Conservation (phyloP, 1,140 invertebrate genomes). For the Formica exsecta region DNA sequence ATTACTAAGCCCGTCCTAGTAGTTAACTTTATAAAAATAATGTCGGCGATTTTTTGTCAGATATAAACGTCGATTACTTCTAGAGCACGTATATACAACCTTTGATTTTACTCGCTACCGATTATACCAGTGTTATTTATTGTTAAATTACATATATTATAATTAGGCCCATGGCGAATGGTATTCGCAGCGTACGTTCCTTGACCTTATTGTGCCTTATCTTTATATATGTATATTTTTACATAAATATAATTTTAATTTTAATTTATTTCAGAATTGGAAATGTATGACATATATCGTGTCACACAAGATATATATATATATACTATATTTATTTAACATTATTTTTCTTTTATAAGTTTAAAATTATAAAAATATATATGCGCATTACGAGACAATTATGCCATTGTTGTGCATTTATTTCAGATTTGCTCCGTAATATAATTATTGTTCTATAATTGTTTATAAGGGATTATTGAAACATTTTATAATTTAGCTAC, state of each 20-base stretch:
- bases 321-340: not conserved
- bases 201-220: conserved; percentile 61
- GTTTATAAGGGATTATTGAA: conserved; percentile 2
- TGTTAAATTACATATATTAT: conserved; percentile 62
- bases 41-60: conserved; percentile 12
- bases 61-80: conserved; percentile 19
- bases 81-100: conserved; percentile 15
- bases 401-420: not conserved
- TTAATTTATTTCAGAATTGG: not conserved
- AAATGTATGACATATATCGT: not conserved
- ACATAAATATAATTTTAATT: not conserved
- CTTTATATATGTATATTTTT: not conserved
- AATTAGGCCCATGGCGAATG: conserved; percentile 47
- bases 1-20: conserved; percentile 37
- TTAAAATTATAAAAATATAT: not conserved
- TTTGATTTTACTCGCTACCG: conserved; percentile 45
- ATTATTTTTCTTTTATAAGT: not conserved
- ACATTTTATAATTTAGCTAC: conserved; percentile 38
- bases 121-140: conserved; percentile 68
- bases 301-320: not conserved
- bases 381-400: too few relatives aligned
- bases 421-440: conserved; percentile 2
- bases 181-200: conserved; percentile 47
- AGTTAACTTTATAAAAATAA: conserved; percentile 38
- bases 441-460: conserved; percentile 1